Evolutionary conservation across 1,140 invertebrate species (phyloP).

Genomic region (Parasteatoda tepidariorum): DNA sequence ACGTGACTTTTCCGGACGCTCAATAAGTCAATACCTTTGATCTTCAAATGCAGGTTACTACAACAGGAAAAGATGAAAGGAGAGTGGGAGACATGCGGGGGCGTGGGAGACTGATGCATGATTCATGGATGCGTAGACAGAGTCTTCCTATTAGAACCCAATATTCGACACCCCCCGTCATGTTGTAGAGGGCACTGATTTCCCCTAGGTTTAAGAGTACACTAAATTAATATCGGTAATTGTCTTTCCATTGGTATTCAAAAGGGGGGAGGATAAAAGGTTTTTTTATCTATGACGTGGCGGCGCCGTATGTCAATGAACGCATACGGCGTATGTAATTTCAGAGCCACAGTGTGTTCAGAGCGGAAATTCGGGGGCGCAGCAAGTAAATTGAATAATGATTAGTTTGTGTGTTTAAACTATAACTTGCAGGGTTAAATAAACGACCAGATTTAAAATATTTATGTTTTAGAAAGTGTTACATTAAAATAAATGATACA

Average conservation of each 20-base stretch:
- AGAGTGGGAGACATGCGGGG: background rate
- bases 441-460: no score
- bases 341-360: no score
- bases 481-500: no score
- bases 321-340: no score
- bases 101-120: conserved; percentile 12
- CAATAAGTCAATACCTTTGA: conserved; percentile 44
- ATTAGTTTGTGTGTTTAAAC: no score
- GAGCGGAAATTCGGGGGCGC: no score
- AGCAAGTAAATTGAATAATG: no score
- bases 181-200: conserved; percentile 38
- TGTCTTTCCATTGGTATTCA: conserved; percentile 32
- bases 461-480: no score
- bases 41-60: conserved; percentile 12
- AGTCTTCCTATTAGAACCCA: conserved; percentile 48
- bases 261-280: conserved; percentile 3
- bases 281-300: background rate
- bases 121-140: conserved; percentile 48
- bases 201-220: conserved; percentile 17
- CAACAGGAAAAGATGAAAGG: background rate
- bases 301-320: background rate
- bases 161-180: conserved; percentile 48
- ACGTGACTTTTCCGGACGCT: conserved; percentile 33
- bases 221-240: conserved; percentile 59
- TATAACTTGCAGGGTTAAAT: no score